A percentile compares a stretch with the other conserved stretches of the same genome.
These are phyloP conservation scores for Mesoclemmys tuberculata DNA, from an alignment of 2,113 vertebrate genomes.

Conservation along the genomic window DNA sequence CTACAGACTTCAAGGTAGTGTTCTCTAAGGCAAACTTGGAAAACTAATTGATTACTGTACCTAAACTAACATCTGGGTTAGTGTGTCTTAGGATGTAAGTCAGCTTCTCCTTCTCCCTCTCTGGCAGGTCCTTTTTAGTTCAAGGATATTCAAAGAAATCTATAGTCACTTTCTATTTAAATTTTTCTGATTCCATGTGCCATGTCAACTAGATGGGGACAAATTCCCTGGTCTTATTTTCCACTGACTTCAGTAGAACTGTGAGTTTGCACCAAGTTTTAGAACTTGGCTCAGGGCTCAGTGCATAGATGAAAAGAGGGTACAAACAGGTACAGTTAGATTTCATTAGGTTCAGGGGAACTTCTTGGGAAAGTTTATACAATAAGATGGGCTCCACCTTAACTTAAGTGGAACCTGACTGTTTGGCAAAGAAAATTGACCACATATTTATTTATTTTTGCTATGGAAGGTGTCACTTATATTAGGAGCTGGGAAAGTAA, in stretches of 20 bases:
- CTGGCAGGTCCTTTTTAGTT: not conserved
- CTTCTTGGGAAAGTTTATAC: accelerated
- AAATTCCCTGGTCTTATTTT: not conserved
- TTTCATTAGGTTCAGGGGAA: not conserved
- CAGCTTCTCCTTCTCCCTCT: not conserved
- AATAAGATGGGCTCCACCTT: not conserved
- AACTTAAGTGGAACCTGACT: not conserved
- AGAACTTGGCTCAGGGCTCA: not conserved
- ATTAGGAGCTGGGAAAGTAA: not conserved
- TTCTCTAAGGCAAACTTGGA: not conserved
- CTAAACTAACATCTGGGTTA: not conserved
- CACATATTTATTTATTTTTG: not conserved
- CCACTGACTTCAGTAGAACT: not conserved
- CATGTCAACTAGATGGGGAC: not conserved
- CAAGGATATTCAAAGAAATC: not conserved
- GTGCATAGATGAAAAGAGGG: accelerated
- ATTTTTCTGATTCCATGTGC: not conserved
- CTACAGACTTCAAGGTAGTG: not conserved
- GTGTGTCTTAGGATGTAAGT: not conserved
- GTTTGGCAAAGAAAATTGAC: not conserved
- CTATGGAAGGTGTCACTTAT: not conserved
- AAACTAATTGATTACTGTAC: not conserved
- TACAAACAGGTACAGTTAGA: not conserved
- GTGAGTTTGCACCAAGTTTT: not conserved
- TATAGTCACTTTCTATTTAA: not conserved